Conservation (phyloP, 1,140 invertebrate genomes). For the Macrocentrus cingulum region DNA sequence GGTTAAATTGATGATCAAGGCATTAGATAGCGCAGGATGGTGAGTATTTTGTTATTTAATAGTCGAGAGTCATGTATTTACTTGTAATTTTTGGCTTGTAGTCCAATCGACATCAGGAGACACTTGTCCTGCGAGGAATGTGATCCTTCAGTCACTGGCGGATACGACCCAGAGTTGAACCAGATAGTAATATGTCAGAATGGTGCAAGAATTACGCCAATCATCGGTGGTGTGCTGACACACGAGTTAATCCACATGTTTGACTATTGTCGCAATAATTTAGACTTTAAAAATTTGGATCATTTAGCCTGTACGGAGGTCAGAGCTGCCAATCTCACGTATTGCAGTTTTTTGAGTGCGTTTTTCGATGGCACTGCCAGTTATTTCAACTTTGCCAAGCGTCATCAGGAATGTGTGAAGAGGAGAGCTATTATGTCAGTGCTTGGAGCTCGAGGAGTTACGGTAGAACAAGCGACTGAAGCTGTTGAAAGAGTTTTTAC, state of each 20-base stretch:
- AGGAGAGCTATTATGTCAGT: constrained; percentile 83
- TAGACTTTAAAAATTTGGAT: constrained; percentile 88
- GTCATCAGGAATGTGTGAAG: constrained; percentile 86
- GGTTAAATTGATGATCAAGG: constrained; percentile 81
- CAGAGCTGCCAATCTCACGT: constrained; percentile 85
- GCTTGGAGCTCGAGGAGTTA: constrained; percentile 76
- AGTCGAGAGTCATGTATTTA: constrained; percentile 13
- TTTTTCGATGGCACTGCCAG: constrained; percentile 76
- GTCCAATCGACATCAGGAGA: constrained; percentile 77
- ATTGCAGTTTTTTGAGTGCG: constrained; percentile 86
- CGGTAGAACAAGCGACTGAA: constrained; percentile 68
- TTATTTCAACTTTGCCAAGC: constrained; percentile 70
- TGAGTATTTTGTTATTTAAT: constrained; percentile 52
- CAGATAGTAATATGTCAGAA: constrained; percentile 95
- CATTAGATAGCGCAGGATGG: constrained; percentile 84
- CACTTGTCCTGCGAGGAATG: constrained; percentile 94
- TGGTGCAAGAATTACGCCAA: constrained; percentile 64
- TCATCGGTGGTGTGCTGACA: constrained; percentile 76
- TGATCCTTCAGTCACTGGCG: constrained; percentile 78
- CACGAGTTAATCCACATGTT: constrained; percentile 98
- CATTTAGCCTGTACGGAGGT: constrained; percentile 96
- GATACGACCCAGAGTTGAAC: constrained; percentile 87
- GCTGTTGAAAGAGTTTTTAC: constrained; percentile 87
- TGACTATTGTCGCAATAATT: constrained; percentile 85
- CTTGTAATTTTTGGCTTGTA: constrained; percentile 52